A percentile compares a stretch with the other conserved stretches of the same genome.
phyloP scores from a whole-genome alignment of 2,113 vertebrate genomes.

The Laterallus jamaicensis region DNA sequence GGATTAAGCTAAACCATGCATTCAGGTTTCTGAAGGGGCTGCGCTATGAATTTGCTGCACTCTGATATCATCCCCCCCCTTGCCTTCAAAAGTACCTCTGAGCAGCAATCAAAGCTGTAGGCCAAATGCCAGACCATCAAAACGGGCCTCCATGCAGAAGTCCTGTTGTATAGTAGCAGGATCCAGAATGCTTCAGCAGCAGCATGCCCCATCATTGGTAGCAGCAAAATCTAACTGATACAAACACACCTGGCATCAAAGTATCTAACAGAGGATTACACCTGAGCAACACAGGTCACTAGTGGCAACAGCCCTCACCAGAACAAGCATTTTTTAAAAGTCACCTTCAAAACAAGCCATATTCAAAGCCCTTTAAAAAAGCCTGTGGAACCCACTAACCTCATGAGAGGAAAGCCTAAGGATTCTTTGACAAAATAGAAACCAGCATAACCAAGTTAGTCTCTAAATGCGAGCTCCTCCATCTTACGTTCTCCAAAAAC shows the following conservation, averaged over 20 bases:
- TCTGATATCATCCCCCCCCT: neutral
- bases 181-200: neutral
- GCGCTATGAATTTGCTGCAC: neutral
- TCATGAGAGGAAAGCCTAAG: neutral
- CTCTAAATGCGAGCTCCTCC: neutral
- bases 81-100: neutral
- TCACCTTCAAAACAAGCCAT: neutral
- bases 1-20: neutral
- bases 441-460: neutral
- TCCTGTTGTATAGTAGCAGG: neutral
- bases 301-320: neutral
- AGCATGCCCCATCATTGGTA: neutral
- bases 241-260: accelerated
- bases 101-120: neutral
- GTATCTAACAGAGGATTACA: neutral
- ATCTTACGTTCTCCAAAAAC: neutral
- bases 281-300: neutral
- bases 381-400: neutral
- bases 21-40: neutral
- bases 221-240: neutral
- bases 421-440: neutral
- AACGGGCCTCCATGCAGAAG: neutral
- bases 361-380: neutral
- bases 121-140: neutral
- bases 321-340: neutral